Base-by-base conservation (phyloP, 2,888 invertebrate species). In the Synanthedon tipuliformis region DNA sequence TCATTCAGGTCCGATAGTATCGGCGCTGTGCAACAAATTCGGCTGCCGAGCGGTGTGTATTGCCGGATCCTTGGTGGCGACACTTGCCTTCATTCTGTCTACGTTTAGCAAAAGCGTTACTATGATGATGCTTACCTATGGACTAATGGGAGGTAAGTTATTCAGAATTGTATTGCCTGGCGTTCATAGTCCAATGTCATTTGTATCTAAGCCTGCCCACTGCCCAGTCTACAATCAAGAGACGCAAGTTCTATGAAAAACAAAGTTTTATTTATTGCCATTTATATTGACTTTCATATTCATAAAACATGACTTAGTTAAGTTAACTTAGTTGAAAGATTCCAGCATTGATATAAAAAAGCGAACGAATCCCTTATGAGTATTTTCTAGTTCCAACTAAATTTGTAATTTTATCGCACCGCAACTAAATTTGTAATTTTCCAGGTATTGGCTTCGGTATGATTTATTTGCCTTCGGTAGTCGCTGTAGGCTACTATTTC, bases 401-500 rank as follows among this genome's bases (percentile, higher is more conserved):
- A 34, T 1, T 34, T 34, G 7, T 34, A 34, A 34, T 8, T 10
- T 34, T 34, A 34, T 34, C 34, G 34, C 34, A 10, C n/a, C n/a
- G n/a, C n/a, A n/a, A n/a, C n/a, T 34, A 34, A 34, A 23, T 54
- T 63, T 68, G n/a, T n/a, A n/a, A n/a, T 58, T 59, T 82, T 75
- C 13, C 88, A 95, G 95, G 96, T 60, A 92, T 97, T 64, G 97
- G 97, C 18, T 95, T 97, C 73, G 96, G 97, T 58, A 91, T 97
- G 88, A 95, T 97, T 68, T 97, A 97, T 81, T 89, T 99, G 51
- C 98, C 98, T 0, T 98, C 98, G 2, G 98, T 99, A 48, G 98
- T 98, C 11, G 96, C 96, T 53, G 98, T 98, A 27, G 97, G 97
- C 7, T 97, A 97, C 83, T 98, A 98, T 88, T 99, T 99, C 85